Evolutionary conservation across 2,888 invertebrate species (phyloP).

Genomic region (Protophormia terraenovae): DNA sequence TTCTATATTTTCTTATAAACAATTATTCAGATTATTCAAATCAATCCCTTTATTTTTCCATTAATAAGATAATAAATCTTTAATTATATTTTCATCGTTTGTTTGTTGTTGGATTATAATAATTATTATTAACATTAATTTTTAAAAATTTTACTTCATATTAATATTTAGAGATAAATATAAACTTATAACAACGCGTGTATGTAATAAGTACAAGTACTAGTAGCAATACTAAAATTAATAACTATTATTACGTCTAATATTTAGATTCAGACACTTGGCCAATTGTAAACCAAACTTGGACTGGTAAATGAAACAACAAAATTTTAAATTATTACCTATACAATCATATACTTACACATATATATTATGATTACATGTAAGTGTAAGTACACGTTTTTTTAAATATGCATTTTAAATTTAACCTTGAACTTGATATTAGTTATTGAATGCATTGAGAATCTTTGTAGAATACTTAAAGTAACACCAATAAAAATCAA

Average conservation of each 20-base stretch:
- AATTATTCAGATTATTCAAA: no score
- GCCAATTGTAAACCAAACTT: constrained; percentile 43
- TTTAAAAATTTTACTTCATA: neutral
- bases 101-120: no score
- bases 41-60: neutral
- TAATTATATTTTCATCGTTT: neutral
- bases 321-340: constrained; percentile 18
- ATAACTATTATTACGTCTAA: constrained; percentile 24
- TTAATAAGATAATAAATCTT: neutral
- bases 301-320: no score
- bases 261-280: constrained; percentile 37
- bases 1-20: neutral
- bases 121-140: neutral
- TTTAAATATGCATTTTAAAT: constrained; percentile 66
- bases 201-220: neutral
- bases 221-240: neutral
- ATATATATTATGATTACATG: neutral
- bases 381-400: constrained; percentile 62
- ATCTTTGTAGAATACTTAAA: constrained; percentile 43
- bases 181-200: neutral
- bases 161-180: constrained; percentile 15
- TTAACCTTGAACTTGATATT: constrained; percentile 68
- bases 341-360: neutral
- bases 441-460: constrained; percentile 64
- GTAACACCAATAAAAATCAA: constrained; percentile 26